A percentile compares a stretch with the other conserved stretches of the same genome.
These are phyloP conservation scores for Chrysomallon squamiferum DNA, from an alignment of 1,140 invertebrate species.

Conservation along the genomic window DNA sequence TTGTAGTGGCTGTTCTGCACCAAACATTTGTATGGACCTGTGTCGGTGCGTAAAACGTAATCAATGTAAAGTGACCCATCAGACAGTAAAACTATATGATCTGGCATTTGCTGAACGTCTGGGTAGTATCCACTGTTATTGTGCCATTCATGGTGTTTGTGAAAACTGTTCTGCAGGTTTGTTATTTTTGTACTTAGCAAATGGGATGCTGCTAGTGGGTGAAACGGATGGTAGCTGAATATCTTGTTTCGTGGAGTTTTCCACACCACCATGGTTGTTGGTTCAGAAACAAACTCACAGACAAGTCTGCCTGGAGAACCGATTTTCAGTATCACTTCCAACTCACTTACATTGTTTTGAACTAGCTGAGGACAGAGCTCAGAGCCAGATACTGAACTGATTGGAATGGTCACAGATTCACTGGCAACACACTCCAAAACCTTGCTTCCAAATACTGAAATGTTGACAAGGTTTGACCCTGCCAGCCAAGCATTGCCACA, in stretches of 20 bases:
- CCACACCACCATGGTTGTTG: conserved; percentile 22
- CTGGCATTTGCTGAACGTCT: conserved; percentile 16
- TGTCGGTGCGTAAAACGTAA: conserved; percentile 75
- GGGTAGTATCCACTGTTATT: conserved; percentile 25
- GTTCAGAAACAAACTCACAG: conserved; percentile 15
- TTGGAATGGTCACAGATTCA: not conserved
- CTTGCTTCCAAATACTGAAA: conserved; percentile 15
- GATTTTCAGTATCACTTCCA: not conserved
- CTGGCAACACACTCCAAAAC: not conserved
- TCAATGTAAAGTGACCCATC: conserved; percentile 76
- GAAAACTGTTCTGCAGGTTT: conserved; percentile 14
- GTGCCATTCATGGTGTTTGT: conserved; percentile 41
- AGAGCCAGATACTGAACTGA: not conserved
- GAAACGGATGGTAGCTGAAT: conserved; percentile 24
- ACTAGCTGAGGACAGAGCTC: not conserved
- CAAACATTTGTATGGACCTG: conserved; percentile 86
- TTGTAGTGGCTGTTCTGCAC: conserved; percentile 84
- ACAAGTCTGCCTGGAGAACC: conserved; percentile 4
- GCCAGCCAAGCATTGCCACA: conserved; percentile 88
- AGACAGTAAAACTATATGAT: conserved; percentile 65
- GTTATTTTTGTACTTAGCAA: conserved; percentile 15
- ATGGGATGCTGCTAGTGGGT: conserved; percentile 24
- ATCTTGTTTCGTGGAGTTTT: conserved; percentile 19
- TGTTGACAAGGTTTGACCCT: conserved; percentile 68
- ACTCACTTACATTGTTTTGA: not conserved